These are phyloP conservation scores for Ceryle rudis DNA, from an alignment of 2,797 vertebrate species.

Conservation along the genomic window DNA sequence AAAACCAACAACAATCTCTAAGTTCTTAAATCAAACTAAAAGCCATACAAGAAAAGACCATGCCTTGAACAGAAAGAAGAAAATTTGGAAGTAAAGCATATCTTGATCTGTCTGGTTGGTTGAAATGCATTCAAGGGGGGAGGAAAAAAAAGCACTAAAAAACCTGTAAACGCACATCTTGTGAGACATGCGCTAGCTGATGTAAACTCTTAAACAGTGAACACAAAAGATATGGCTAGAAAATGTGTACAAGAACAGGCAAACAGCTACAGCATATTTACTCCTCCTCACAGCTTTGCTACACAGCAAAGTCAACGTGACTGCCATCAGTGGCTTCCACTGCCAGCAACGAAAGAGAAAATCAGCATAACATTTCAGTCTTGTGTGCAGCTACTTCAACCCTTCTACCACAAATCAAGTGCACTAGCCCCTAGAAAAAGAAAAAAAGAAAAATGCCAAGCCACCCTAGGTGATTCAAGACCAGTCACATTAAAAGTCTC, in stretches of 20 bases:
- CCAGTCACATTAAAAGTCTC: background rate
- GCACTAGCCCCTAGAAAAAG: background rate
- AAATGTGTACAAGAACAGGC: background rate
- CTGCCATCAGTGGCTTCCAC: background rate
- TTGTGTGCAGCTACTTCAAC: background rate
- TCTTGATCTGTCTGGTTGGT: background rate
- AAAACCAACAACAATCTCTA: background rate
- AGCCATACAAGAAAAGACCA: background rate
- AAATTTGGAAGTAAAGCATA: background rate
- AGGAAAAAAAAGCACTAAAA: background rate
- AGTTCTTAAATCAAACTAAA: background rate
- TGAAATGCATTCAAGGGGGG: background rate
- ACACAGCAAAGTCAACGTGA: background rate
- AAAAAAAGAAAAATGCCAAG: background rate
- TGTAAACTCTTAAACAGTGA: background rate
- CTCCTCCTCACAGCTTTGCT: background rate
- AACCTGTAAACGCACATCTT: background rate
- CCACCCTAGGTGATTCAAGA: background rate
- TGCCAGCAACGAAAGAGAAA: background rate
- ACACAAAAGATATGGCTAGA: background rate
- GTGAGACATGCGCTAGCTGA: background rate
- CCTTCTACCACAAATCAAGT: background rate
- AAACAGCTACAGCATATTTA: background rate
- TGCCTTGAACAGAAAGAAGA: background rate
- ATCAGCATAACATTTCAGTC: background rate